phyloP scores from a whole-genome alignment of 2,113 vertebrate species.

The Ceyx margarethae region DNA sequence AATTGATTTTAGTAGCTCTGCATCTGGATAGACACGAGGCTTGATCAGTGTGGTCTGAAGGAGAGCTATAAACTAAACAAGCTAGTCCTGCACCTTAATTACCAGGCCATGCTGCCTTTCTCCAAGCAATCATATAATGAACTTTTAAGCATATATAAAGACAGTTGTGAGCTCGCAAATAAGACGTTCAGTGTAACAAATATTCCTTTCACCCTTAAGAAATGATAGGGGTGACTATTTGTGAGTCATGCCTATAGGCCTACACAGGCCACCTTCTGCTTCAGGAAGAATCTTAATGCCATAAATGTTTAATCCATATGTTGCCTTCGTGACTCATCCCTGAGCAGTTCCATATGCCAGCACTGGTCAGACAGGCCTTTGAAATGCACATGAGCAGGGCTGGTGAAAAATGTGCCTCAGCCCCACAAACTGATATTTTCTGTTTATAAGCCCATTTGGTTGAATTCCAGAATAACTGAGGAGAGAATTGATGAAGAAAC shows the following conservation, averaged over 20 bases:
- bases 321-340: constrained; percentile 28
- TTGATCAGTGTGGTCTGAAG: not conserved
- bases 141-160: not conserved
- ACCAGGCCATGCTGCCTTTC: not conserved
- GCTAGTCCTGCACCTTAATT: constrained; percentile 7
- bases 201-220: not conserved
- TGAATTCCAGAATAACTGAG: not conserved
- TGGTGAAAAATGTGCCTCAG: not conserved
- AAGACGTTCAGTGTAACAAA: not conserved
- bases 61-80: not conserved
- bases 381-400: not conserved
- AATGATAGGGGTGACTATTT: not conserved
- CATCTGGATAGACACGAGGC: not conserved
- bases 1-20: not conserved
- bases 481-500: not conserved
- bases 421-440: not conserved
- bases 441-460: not conserved
- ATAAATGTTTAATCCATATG: constrained; percentile 42
- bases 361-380: not conserved
- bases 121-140: not conserved
- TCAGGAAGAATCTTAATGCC: constrained; percentile 7
- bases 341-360: constrained; percentile 12
- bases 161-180: not conserved
- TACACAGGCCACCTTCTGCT: constrained; percentile 39
- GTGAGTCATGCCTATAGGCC: constrained; percentile 22